Conservation (phyloP, 1,140 invertebrate species). For the Goniozus legneri region DNA sequence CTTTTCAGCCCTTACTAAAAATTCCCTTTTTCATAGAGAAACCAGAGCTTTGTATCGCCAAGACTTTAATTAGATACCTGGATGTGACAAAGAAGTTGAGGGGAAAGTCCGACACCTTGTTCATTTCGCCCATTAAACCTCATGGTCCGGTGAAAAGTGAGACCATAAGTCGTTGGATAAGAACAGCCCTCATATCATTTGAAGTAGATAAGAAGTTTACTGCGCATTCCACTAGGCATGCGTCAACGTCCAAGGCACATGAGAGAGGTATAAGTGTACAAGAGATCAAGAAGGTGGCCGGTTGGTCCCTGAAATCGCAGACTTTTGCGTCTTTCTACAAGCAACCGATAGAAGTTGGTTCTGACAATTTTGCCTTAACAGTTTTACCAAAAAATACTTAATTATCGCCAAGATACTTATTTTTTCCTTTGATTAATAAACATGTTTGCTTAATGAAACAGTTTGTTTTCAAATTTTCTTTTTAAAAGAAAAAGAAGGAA, state of each 20-base stretch:
- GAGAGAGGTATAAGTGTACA: slow-evolving; percentile 18
- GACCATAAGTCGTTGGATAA: slow-evolving; percentile 22
- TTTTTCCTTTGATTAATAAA: not conserved
- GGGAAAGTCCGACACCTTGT: not conserved
- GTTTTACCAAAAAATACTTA: not conserved
- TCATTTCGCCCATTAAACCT: slow-evolving; percentile 11
- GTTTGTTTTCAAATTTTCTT: too few relatives aligned
- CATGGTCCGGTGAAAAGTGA: slow-evolving; percentile 7
- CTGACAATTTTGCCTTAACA: not conserved
- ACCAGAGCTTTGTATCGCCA: not conserved
- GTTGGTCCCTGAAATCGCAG: slow-evolving; percentile 22
- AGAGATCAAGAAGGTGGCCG: slow-evolving; percentile 18
- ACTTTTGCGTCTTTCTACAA: slow-evolving; percentile 26
- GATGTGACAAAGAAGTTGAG: slow-evolving; percentile 1
- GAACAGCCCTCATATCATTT: slow-evolving; percentile 2
- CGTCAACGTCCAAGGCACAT: slow-evolving; percentile 24
- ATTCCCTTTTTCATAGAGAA: slow-evolving; percentile 7
- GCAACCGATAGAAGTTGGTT: slow-evolving; percentile 6
- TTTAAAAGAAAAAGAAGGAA: too few relatives aligned
- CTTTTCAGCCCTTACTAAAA: slow-evolving; percentile 1
- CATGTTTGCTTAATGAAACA: not conserved
- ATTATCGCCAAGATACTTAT: not conserved
- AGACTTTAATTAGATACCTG: too few relatives aligned
- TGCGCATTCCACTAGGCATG: slow-evolving; percentile 24
- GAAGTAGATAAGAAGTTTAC: slow-evolving; percentile 19